These are phyloP conservation scores for Melanotaenia duboulayi DNA, from an alignment of 2,113 vertebrate genomes.

Conservation along the genomic window DNA sequence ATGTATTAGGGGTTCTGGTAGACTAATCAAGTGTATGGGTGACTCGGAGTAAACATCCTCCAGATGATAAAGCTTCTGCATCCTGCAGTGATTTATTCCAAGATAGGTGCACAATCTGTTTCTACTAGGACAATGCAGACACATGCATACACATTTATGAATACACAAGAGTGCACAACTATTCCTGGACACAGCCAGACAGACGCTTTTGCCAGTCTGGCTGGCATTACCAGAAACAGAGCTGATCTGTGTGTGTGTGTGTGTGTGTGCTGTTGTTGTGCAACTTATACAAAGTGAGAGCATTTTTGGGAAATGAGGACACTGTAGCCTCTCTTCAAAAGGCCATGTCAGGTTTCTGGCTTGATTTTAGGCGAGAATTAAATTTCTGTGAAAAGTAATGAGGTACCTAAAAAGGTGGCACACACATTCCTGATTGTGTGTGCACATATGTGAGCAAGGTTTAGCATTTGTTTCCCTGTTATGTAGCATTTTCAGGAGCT, in stretches of 20 bases:
- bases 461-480: constrained; percentile 38
- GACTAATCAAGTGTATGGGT: constrained; percentile 64
- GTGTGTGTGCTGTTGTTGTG: constrained; percentile 5
- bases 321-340: constrained; percentile 18
- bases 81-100: constrained; percentile 68
- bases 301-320: constrained; percentile 10
- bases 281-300: background rate
- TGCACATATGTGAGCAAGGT: background rate
- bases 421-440: background rate
- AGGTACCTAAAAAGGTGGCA: constrained; percentile 6
- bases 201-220: constrained; percentile 36
- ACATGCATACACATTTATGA: constrained; percentile 17
- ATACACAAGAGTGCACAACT: constrained; percentile 38
- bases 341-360: constrained; percentile 3
- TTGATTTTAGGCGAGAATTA: constrained; percentile 18
- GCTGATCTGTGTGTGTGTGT: constrained; percentile 42
- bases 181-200: constrained; percentile 65
- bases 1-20: constrained; percentile 52
- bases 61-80: constrained; percentile 69
- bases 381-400: background rate
- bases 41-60: constrained; percentile 66
- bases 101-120: constrained; percentile 55
- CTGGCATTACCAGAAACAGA: constrained; percentile 35
- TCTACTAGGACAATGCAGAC: constrained; percentile 47
- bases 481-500: constrained; percentile 39